Conservation (phyloP, 2,888 invertebrate species). For the Oligia latruncula region DNA sequence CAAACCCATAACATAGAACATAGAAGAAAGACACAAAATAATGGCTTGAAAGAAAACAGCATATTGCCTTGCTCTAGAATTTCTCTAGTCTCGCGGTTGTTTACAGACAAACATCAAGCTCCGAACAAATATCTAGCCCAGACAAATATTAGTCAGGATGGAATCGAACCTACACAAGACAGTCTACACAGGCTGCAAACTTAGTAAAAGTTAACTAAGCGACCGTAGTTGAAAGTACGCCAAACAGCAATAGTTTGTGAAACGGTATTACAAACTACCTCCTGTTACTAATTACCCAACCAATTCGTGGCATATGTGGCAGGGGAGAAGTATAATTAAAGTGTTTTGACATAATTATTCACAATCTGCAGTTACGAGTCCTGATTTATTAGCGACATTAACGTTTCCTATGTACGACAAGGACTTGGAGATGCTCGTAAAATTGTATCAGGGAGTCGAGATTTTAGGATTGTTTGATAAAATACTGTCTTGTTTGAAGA, state of each 20-base stretch:
- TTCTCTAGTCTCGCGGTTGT: not conserved
- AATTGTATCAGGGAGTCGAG: conserved; percentile 30
- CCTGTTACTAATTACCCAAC: not conserved
- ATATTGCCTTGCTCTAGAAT: conserved; percentile 1
- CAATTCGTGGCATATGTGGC: conserved; percentile 24
- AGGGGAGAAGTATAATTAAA: not conserved
- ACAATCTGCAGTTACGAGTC: conserved; percentile 42
- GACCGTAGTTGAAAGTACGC: conserved; percentile 1
- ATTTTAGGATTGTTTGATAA: conserved; percentile 40
- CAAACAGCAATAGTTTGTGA: conserved; percentile 21
- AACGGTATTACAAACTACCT: conserved; percentile 18
- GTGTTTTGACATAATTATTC: conserved; percentile 53
- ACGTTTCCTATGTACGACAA: conserved; percentile 42
- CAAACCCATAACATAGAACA: too few species aligned
- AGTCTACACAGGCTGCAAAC: not conserved
- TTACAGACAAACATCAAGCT: conserved; percentile 9
- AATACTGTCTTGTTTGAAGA: conserved; percentile 42
- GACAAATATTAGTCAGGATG: conserved; percentile 30
- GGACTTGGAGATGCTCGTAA: conserved; percentile 35
- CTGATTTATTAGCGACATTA: conserved; percentile 60
- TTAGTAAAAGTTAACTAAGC: not conserved
- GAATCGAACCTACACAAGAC: conserved; percentile 22
- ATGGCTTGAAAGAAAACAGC: conserved; percentile 4
- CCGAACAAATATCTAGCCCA: conserved; percentile 30
- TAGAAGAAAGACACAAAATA: not conserved